A percentile compares a stretch with the other conserved stretches of the same genome.
Evolutionary conservation across 2,888 invertebrate species (phyloP).

Genomic region (Chironomus riparius): DNA sequence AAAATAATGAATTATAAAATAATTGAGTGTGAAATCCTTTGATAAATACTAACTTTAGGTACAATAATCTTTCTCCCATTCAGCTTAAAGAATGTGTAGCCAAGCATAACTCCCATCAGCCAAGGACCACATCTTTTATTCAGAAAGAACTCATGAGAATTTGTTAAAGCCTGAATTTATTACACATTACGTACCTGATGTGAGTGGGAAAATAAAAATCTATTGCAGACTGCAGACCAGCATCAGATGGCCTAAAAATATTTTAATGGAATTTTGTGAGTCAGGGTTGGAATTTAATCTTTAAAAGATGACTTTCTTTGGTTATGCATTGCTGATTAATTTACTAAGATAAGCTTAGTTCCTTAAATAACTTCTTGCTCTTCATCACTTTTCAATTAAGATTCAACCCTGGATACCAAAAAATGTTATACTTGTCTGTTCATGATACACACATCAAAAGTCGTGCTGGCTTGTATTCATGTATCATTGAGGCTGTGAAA

Average conservation of each 20-base stretch:
- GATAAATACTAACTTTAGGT: constrained; percentile 31
- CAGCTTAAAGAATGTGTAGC: constrained; percentile 38
- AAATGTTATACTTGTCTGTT: too few relatives aligned
- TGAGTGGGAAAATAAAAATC: constrained; percentile 41
- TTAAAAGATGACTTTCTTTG: too few relatives aligned
- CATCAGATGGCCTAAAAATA: not conserved
- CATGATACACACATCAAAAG: not conserved
- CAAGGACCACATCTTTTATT: constrained; percentile 37
- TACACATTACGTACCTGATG: constrained; percentile 29
- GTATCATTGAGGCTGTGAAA: not conserved
- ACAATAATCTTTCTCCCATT: constrained; percentile 37
- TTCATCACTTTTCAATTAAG: too few relatives aligned
- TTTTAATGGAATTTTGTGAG: not conserved
- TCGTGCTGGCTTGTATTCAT: not conserved
- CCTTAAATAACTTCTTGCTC: too few relatives aligned
- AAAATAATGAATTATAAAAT: not conserved
- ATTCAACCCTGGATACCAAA: not conserved
- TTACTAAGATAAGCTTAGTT: too few relatives aligned
- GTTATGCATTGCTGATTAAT: too few relatives aligned
- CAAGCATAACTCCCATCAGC: constrained; percentile 40
- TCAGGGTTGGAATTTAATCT: not conserved
- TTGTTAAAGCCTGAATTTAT: too few relatives aligned
- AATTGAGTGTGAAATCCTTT: not conserved
- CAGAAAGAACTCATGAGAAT: too few relatives aligned
- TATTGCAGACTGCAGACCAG: constrained; percentile 8